phyloP scores from a whole-genome alignment of 2,888 invertebrate genomes.

The Eupithecia exiguata region DNA sequence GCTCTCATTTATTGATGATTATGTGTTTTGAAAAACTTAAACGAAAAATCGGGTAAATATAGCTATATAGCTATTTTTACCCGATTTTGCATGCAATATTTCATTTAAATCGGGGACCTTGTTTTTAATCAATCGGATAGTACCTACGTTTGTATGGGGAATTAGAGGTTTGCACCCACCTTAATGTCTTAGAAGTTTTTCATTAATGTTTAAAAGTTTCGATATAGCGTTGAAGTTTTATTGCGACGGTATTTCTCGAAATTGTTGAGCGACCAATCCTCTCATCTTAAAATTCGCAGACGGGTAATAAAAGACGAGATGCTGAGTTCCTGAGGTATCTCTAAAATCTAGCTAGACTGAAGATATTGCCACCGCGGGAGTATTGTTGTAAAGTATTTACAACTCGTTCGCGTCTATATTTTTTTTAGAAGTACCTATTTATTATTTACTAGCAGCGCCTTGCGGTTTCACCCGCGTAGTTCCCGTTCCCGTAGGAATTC shows the following conservation, averaged over 20 bases:
- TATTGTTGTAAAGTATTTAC: background rate
- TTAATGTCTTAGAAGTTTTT: constrained; percentile 1
- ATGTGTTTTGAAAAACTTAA: too few relatives aligned
- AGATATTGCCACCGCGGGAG: background rate
- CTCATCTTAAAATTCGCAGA: constrained; percentile 26
- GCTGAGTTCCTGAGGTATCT: background rate
- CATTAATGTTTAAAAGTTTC: constrained; percentile 19
- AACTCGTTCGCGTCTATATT: background rate
- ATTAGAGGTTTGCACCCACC: too few relatives aligned
- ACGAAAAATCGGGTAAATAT: too few relatives aligned
- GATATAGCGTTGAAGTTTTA: constrained; percentile 24
- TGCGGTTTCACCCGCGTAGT: too few relatives aligned
- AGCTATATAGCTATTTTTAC: too few relatives aligned
- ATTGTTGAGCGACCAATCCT: constrained; percentile 16
- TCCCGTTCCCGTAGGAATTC: too few relatives aligned
- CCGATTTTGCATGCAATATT: too few relatives aligned
- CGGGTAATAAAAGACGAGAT: constrained; percentile 20
- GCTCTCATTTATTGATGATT: too few relatives aligned
- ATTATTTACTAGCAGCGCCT: too few relatives aligned
- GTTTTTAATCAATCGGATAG: too few relatives aligned
- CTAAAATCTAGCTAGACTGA: background rate
- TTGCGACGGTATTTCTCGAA: constrained; percentile 16
- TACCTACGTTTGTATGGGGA: too few relatives aligned
- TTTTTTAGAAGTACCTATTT: background rate
- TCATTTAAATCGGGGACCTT: too few relatives aligned